Conservation (phyloP, 2,888 invertebrate genomes). For the Syrista parreyssii region DNA sequence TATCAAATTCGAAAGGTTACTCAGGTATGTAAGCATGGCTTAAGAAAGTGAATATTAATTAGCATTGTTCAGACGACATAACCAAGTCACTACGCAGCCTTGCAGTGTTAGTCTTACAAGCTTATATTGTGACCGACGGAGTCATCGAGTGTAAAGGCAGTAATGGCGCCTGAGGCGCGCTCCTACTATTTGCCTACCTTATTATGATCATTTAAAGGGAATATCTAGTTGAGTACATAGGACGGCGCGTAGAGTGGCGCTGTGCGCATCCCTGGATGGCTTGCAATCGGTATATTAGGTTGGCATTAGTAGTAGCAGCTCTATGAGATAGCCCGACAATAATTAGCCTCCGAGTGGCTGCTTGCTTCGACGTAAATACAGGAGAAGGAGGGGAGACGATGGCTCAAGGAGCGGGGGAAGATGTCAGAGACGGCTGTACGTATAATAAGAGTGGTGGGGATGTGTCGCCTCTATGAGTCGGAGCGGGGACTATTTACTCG, state of each 20-base stretch:
- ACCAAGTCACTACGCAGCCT: neutral
- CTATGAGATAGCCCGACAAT: neutral
- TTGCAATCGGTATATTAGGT: neutral
- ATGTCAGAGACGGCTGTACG: constrained; percentile 14
- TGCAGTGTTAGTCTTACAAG: neutral
- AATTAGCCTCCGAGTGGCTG: constrained; percentile 1
- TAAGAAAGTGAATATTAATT: neutral
- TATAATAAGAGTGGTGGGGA: constrained; percentile 16
- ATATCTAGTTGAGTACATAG: neutral
- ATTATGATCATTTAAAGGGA: constrained; percentile 4
- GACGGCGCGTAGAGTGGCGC: neutral
- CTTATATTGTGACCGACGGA: neutral
- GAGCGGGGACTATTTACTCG: constrained; percentile 37
- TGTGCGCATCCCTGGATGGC: neutral
- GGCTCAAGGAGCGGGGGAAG: neutral
- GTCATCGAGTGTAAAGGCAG: neutral
- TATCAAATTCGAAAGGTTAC: neutral
- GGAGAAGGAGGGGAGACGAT: neutral
- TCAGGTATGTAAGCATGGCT: neutral
- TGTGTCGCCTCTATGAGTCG: neutral
- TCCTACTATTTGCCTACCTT: neutral
- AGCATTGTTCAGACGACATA: neutral
- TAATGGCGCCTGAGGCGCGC: neutral
- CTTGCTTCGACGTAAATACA: neutral
- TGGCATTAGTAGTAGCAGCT: neutral